phyloP scores from a whole-genome alignment of 2,888 invertebrate species.

The Yponomeuta sedellus region DNA sequence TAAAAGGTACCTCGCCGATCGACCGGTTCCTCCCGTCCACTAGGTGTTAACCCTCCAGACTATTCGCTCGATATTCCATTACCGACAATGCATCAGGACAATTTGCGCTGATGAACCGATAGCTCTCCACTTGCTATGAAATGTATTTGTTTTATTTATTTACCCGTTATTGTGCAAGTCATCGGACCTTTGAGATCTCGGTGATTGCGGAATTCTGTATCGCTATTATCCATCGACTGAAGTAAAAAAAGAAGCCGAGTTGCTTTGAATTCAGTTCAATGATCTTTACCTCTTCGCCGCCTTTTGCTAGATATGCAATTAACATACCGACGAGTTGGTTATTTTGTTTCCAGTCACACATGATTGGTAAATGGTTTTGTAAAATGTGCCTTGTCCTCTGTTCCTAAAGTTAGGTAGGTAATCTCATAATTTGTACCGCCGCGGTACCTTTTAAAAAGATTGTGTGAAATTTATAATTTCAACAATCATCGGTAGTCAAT shows the following conservation, averaged over 20 bases:
- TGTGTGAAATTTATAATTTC: slow-evolving; percentile 13
- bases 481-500: slow-evolving; percentile 9
- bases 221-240: neutral
- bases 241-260: neutral
- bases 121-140: neutral
- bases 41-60: slow-evolving; percentile 5
- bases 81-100: slow-evolving; percentile 9
- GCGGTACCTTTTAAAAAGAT: neutral
- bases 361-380: slow-evolving; percentile 33
- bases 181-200: slow-evolving; percentile 2
- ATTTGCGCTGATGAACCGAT: slow-evolving; percentile 14
- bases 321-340: slow-evolving; percentile 14
- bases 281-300: neutral
- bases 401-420: slow-evolving; percentile 1
- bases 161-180: slow-evolving; percentile 3
- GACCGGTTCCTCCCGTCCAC: slow-evolving; percentile 15
- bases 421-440: slow-evolving; percentile 4
- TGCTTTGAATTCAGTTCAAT: slow-evolving; percentile 3
- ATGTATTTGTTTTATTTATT: neutral
- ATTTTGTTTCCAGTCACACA: slow-evolving; percentile 39
- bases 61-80: too few species aligned
- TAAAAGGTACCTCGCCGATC: slow-evolving; percentile 37
- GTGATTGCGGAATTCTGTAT: slow-evolving; percentile 1
- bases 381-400: slow-evolving; percentile 34
- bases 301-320: neutral